Conservation (phyloP, 2,888 invertebrate species). For the Plagiodera versicolora region DNA sequence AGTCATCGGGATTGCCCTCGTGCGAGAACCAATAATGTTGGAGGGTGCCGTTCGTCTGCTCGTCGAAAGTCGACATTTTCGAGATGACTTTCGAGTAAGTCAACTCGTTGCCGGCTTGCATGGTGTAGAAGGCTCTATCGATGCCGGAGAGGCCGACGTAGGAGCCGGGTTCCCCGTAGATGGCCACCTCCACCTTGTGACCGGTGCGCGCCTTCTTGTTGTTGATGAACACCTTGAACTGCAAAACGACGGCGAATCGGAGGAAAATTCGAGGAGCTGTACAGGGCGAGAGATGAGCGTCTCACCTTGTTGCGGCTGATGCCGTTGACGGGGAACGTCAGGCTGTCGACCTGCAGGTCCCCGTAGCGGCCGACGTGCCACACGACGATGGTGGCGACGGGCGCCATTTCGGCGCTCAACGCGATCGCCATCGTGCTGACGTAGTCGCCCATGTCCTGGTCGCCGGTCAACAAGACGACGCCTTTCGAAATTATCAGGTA, state of each 20-base stretch:
- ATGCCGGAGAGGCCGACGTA: constrained; percentile 91
- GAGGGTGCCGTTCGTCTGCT: constrained; percentile 81
- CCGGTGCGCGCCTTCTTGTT: constrained; percentile 93
- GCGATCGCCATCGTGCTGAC: constrained; percentile 82
- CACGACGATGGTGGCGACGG: constrained; percentile 85
- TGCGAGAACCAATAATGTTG: constrained; percentile 84
- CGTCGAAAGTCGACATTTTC: constrained; percentile 87
- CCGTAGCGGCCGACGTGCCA: constrained; percentile 84
- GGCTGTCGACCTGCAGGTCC: constrained; percentile 85
- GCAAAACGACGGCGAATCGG: too few relatives aligned
- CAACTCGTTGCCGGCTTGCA: constrained; percentile 91
- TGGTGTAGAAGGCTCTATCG: constrained; percentile 85
- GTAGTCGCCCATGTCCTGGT: constrained; percentile 78
- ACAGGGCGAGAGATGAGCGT: too few relatives aligned
- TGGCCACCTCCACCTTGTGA: constrained; percentile 89
- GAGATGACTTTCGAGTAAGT: constrained; percentile 83
- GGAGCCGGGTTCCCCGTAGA: constrained; percentile 91
- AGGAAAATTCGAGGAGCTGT: too few relatives aligned
- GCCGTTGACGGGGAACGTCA: constrained; percentile 96
- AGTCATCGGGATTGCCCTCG: constrained; percentile 80
- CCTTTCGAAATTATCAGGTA: constrained; percentile 93
- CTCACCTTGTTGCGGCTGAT: constrained; percentile 86
- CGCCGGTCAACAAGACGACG: constrained; percentile 80
- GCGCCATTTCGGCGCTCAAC: constrained; percentile 87
- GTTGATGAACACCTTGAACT: constrained; percentile 85